Conservation (phyloP, 2,888 invertebrate genomes). For the Melitaea athalia region DNA sequence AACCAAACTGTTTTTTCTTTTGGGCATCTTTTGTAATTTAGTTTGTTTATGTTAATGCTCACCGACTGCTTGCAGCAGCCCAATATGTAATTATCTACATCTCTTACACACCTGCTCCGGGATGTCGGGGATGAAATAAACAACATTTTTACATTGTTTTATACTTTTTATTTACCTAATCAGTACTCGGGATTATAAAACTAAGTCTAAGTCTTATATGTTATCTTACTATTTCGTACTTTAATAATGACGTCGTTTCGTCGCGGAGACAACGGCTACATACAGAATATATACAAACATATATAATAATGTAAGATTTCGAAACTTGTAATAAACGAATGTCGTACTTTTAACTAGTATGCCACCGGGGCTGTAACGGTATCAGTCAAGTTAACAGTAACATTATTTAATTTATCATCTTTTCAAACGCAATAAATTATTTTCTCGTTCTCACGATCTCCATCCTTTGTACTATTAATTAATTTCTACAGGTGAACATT, state of each 20-base stretch:
- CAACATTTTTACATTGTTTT: neutral
- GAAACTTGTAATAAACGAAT: too few species aligned
- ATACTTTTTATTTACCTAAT: conserved; percentile 5
- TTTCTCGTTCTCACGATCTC: neutral
- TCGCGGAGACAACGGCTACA: neutral
- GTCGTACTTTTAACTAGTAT: too few species aligned
- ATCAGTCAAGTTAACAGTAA: neutral
- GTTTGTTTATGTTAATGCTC: too few species aligned
- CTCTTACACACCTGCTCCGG: neutral
- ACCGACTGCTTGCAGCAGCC: neutral
- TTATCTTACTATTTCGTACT: neutral
- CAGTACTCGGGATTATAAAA: conserved; percentile 1
- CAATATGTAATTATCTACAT: neutral
- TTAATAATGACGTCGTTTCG: neutral
- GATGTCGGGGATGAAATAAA: neutral
- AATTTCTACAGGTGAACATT: neutral
- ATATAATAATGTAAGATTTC: neutral
- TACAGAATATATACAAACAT: neutral
- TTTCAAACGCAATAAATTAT: neutral
- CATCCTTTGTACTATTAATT: neutral
- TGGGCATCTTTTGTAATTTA: too few species aligned
- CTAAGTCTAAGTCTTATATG: neutral
- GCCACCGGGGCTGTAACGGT: neutral
- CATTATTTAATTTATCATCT: neutral
- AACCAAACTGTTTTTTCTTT: too few species aligned